Percentiles rank a stretch among this genome's conserved stretches.
Evolutionary conservation across 2,113 vertebrate genomes (phyloP).

Genomic region (Amazona guildingii): DNA sequence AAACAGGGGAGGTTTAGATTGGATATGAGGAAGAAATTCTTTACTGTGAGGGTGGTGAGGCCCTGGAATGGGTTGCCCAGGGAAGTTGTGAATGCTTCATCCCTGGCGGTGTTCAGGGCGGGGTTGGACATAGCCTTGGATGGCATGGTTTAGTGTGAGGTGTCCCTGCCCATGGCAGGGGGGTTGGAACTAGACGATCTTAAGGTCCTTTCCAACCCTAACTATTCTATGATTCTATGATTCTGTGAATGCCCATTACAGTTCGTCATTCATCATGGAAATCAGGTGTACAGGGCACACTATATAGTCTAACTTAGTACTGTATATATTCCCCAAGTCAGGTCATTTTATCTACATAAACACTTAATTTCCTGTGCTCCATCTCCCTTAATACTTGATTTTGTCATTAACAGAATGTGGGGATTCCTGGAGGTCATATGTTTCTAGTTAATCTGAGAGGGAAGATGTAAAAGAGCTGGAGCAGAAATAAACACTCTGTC

Average conservation of each 20-base stretch:
- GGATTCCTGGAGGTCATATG: not conserved
- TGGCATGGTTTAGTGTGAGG: too few species aligned
- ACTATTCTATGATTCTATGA: too few species aligned
- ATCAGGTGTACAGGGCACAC: not conserved
- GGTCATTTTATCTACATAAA: not conserved
- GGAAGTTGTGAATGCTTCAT: too few species aligned
- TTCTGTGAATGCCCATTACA: not conserved
- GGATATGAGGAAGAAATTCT: too few species aligned
- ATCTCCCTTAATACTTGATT: not conserved
- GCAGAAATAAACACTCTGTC: conserved; percentile 21
- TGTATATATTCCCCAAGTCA: not conserved
- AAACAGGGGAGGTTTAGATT: too few species aligned
- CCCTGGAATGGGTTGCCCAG: too few species aligned
- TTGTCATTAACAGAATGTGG: not conserved
- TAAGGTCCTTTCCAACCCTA: too few species aligned
- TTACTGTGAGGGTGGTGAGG: too few species aligned
- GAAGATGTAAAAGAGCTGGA: not conserved
- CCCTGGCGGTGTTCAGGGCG: too few species aligned
- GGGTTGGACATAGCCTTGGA: too few species aligned
- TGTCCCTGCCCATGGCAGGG: too few species aligned
- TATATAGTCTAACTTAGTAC: not conserved
- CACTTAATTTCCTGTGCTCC: not conserved
- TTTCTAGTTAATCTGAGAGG: not conserved
- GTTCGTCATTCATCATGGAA: not conserved
- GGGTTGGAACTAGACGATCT: too few species aligned